These are phyloP conservation scores for Luffia ferchaultella DNA, from an alignment of 2,888 invertebrate genomes.

Conservation along the genomic window DNA sequence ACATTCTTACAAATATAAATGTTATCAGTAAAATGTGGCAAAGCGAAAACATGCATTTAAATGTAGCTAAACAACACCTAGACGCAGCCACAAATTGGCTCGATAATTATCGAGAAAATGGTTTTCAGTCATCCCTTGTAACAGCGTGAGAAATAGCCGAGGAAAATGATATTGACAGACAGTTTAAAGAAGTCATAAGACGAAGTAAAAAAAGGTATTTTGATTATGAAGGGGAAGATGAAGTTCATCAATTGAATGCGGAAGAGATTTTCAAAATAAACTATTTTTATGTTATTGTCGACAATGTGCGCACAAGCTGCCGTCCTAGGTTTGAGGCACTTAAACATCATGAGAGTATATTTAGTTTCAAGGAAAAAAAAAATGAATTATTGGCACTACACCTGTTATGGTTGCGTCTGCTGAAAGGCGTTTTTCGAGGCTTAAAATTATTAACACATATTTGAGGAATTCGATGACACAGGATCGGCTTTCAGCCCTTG, in stretches of 20 bases:
- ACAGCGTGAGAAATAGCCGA: conserved; percentile 14
- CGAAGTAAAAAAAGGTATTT: conserved; percentile 12
- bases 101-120: conserved; percentile 13
- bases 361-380: conserved; percentile 5
- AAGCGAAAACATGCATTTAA: conserved; percentile 12
- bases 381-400: conserved; percentile 16
- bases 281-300: conserved; percentile 12
- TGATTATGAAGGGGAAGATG: conserved; percentile 18
- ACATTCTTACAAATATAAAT: conserved; percentile 11
- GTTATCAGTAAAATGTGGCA: conserved; percentile 11
- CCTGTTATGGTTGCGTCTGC: conserved; percentile 16
- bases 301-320: conserved; percentile 9
- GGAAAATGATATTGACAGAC: conserved; percentile 8
- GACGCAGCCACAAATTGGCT: conserved; percentile 12
- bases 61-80: conserved; percentile 12
- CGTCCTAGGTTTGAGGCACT: not conserved
- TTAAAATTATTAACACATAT: conserved; percentile 9
- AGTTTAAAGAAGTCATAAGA: conserved; percentile 12
- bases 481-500: conserved; percentile 14
- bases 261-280: conserved; percentile 13
- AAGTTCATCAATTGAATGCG: conserved; percentile 16
- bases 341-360: conserved; percentile 4
- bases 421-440: conserved; percentile 18
- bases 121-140: conserved; percentile 13
- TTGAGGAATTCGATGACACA: conserved; percentile 16